Evolutionary conservation across 1,140 invertebrate genomes (phyloP).

Genomic region (Delia radicum): DNA sequence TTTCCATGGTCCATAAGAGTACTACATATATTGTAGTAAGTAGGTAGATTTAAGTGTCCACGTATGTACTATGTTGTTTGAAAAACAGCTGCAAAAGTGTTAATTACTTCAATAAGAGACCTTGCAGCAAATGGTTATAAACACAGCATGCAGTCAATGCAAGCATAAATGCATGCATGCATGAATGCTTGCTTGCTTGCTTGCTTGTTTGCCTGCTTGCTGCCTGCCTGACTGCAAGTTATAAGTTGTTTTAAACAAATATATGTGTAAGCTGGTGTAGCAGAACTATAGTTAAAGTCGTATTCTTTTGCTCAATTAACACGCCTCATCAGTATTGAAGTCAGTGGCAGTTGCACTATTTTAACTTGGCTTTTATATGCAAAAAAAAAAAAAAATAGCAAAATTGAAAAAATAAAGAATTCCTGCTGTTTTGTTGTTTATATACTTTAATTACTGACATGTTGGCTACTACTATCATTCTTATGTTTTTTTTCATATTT

Average conservation of each 20-base stretch:
- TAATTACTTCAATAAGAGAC: constrained; percentile 2
- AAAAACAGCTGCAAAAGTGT: neutral
- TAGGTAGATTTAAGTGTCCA: neutral
- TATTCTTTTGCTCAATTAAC: constrained; percentile 1
- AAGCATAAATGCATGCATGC: neutral
- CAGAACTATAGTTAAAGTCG: neutral
- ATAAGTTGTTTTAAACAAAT: neutral
- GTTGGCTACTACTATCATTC: neutral
- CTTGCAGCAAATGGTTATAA: constrained; percentile 4
- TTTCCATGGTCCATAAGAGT: neutral
- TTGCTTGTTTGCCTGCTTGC: neutral
- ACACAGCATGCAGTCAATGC: neutral
- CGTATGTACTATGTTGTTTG: neutral
- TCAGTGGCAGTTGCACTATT: neutral
- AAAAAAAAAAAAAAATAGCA: neutral
- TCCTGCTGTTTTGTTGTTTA: constrained; percentile 1
- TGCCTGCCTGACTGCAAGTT: neutral
- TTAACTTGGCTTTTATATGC: neutral
- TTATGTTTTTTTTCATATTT: neutral
- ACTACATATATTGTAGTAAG: neutral
- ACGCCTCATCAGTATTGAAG: neutral
- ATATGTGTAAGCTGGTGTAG: too few species aligned
- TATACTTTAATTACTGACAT: neutral
- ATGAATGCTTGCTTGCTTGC: neutral
- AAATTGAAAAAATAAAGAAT: neutral